These are phyloP conservation scores for Eledona agricola DNA, from an alignment of 2,888 invertebrate species.

Conservation along the genomic window DNA sequence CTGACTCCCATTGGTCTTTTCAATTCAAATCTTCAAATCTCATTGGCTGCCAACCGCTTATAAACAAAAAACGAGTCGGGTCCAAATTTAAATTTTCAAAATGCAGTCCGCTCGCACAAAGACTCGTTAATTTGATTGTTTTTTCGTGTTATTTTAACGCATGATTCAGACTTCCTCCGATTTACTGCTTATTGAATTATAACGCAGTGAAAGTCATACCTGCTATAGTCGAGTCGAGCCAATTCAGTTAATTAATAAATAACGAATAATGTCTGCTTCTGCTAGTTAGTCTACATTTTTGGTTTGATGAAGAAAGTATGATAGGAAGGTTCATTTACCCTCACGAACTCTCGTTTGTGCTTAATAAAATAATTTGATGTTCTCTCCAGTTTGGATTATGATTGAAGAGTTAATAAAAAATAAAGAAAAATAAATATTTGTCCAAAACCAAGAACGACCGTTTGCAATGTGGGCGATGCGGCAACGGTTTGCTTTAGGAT, in stretches of 20 bases:
- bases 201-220: constrained; percentile 6
- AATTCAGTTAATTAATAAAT: no score
- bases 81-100: constrained; percentile 43
- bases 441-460: constrained; percentile 21
- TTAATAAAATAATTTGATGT: constrained; percentile 5
- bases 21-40: constrained; percentile 21
- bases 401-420: constrained; percentile 7
- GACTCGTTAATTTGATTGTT: constrained; percentile 22
- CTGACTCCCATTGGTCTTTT: constrained; percentile 32
- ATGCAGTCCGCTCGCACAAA: constrained; percentile 22
- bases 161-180: constrained; percentile 6
- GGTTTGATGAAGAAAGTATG: constrained; percentile 6
- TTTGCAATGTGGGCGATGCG: constrained; percentile 34
- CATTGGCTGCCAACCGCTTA: constrained; percentile 30
- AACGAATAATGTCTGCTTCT: no score
- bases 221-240: no score
- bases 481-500: constrained; percentile 35
- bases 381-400: constrained; percentile 3
- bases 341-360: constrained; percentile 9
- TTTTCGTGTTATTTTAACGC: constrained; percentile 18
- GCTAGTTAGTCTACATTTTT: no score
- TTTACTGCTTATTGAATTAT: constrained; percentile 15
- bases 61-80: constrained; percentile 31
- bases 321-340: constrained; percentile 16
- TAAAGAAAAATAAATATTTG: no score